Conservation (phyloP, 2,888 invertebrate genomes). For the Choreutis nemorana region DNA sequence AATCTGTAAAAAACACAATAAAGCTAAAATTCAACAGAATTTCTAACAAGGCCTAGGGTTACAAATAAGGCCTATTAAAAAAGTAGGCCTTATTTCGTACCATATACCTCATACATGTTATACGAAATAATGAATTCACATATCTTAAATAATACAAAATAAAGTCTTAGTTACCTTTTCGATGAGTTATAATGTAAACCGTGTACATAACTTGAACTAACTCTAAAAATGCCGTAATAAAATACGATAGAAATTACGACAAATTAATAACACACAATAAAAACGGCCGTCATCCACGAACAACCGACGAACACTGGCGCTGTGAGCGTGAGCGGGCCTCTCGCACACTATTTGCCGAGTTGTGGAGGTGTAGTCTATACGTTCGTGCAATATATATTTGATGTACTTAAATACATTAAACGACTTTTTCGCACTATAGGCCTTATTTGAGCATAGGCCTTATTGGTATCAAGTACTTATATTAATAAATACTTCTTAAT, state of each 20-base stretch:
- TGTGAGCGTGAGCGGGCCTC: conserved; percentile 2
- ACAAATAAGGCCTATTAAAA: conserved; percentile 1
- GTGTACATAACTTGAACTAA: too few relatives aligned
- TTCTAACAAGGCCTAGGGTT: too few relatives aligned
- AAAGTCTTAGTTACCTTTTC: too few relatives aligned
- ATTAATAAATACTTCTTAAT: too few relatives aligned
- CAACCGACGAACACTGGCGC: conserved; percentile 1
- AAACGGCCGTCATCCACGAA: conserved; percentile 2
- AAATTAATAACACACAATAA: conserved; percentile 2
- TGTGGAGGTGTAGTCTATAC: conserved; percentile 1
- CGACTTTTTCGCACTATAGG: conserved; percentile 2
- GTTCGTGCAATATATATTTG: conserved; percentile 1
- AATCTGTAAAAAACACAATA: too few relatives aligned
- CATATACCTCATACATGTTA: not conserved
- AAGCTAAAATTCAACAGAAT: too few relatives aligned
- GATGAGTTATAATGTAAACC: too few relatives aligned
- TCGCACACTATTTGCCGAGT: conserved; percentile 1
- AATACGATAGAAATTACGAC: conserved; percentile 2
- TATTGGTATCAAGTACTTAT: too few relatives aligned
- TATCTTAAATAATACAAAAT: too few relatives aligned
- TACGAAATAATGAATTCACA: too few relatives aligned
- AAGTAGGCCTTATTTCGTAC: conserved; percentile 2
- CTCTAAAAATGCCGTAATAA: conserved; percentile 1
- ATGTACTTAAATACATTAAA: conserved; percentile 1
- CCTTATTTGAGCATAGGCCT: not conserved